Base-by-base conservation (phyloP, 2,113 vertebrate species). In the Calonectris borealis region DNA sequence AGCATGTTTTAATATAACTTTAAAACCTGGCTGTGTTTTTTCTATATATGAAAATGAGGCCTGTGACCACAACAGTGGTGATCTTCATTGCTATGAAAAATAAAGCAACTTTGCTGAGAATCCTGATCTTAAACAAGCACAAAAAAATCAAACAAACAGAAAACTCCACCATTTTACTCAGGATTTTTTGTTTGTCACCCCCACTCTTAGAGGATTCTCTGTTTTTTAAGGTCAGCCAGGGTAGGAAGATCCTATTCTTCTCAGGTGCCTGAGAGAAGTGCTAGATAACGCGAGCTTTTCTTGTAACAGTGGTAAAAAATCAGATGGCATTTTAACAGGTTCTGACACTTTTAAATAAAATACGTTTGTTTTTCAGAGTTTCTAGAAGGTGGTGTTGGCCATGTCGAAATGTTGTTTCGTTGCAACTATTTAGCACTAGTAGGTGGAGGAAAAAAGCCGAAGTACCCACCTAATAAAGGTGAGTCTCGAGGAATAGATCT, bases 381-480 rank as follows among this genome's bases (percentile, higher is more conserved):
- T 96, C 97, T 99, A 62, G 99, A 99, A 97, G 99, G 99, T 21
- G 99, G 99, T 29, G 98, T 99, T 4, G 99, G 99, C 96, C 99
- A 99, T 3, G 99, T 99, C 5, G 99, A 99, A 96, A 99, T 99
- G 99, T 95, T 99, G 71, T 99, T 99, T 68, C 99, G 99, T 84
- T 99, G 99, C 97, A 99, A 99, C 98, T 99, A 99, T 92, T 98
- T 99, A 93, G 99, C 99, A 10, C 98, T 99, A 8, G 99, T 99
- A 34, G 99, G 99, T 92, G 99, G 99, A 95, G 99, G 99, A 44
- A 99, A 99, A 93, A 99, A 99, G 94, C 99, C 99, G 0, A 99
- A 99, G 90, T 99, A 99, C 71, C 99, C 99, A 51, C 99, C 99
- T 34, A 99, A 99, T 97, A 99, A 99, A 99, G 99, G 99, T 99